These are phyloP conservation scores for Cassiopea andromeda DNA, from an alignment of 30 jellyfish, hydroid and myxozoan genomes.

Conservation along the genomic window DNA sequence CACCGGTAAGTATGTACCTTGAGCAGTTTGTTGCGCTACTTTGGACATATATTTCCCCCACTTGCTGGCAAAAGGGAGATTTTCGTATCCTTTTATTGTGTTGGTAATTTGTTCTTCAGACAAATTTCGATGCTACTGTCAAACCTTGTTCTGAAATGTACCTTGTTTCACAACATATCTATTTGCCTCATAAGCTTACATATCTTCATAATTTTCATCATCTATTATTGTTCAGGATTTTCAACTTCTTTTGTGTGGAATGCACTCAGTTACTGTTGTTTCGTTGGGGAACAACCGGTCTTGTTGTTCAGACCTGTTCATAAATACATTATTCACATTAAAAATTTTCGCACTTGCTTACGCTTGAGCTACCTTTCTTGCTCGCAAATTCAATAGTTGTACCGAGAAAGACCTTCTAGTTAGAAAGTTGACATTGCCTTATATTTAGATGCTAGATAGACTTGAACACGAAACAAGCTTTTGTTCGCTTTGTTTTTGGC, in stretches of 20 bases:
- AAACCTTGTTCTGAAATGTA: too few species aligned
- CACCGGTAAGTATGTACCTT: background rate
- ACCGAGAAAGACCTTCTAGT: background rate
- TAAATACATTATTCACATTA: background rate
- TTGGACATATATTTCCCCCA: background rate
- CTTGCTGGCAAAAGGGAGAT: background rate
- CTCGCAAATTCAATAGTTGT: background rate
- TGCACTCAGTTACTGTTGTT: background rate
- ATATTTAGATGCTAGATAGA: background rate
- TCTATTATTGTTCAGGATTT: too few species aligned
- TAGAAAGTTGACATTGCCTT: background rate
- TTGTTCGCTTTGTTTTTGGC: conserved; percentile 23
- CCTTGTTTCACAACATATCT: too few species aligned
- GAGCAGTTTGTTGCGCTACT: background rate
- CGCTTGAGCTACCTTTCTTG: background rate
- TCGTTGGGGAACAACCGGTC: background rate
- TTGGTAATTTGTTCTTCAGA: background rate
- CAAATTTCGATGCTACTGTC: background rate
- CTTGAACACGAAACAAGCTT: conserved; percentile 27
- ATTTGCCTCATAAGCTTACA: too few species aligned
- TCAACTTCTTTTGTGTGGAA: background rate
- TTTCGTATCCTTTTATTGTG: background rate
- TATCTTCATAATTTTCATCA: too few species aligned
- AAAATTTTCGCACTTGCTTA: background rate
- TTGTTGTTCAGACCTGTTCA: background rate